Base-by-base conservation (phyloP, 2,113 vertebrate species). In the Vanacampus margaritifer region DNA sequence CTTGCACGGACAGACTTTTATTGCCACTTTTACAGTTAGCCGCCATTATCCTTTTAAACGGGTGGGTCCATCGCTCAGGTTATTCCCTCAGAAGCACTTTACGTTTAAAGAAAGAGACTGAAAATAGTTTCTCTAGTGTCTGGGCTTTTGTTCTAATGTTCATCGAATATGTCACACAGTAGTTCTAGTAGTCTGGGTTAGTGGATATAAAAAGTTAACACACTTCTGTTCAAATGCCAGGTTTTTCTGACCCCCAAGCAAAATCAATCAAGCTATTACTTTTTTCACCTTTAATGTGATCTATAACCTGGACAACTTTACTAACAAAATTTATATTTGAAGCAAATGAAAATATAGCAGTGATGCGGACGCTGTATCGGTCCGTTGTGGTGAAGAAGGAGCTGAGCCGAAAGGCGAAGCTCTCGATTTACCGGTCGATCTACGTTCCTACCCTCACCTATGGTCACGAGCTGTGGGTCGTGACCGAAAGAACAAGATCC, bases 31-130 rank as follows among this genome's bases (percentile, higher is more conserved):
- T 83, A 77, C 62, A 71, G 63, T 71, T 66, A 68, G 59, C 63
- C 59, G 28, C 68, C 68, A 73, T 82, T 82, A 86, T 85, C 69
- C 65, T 72, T 80, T 76, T 58, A 70, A 76, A 78, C 67, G 54
- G 59, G 75, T 71, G 69, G 70, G 64, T 28, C 39, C 65, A 65
- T 79, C 23, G 28, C 64, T 46, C 36, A 7, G 59, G 54, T 60
- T 82, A 51, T 72, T 83, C 67, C 39, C 67, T 64, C 74, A 69
- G 46, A 35, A 58, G 37, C 56, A 54, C 72, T 76, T 71, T 73
- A 69, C 72, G 10, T 57, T 32, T 57, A 6, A 57, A 32, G 26
- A 57, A 57, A 10, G 5, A 32, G 6, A 32, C 26, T 28, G 54
- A 19, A 57, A 57, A 32, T 57, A 32, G 54, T 57, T 57, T 57